A percentile compares a stretch with the other conserved stretches of the same genome.
These are phyloP conservation scores for Paramuricea clavata DNA, from an alignment of 92 coral and sea anemone species.

Conservation along the genomic window DNA sequence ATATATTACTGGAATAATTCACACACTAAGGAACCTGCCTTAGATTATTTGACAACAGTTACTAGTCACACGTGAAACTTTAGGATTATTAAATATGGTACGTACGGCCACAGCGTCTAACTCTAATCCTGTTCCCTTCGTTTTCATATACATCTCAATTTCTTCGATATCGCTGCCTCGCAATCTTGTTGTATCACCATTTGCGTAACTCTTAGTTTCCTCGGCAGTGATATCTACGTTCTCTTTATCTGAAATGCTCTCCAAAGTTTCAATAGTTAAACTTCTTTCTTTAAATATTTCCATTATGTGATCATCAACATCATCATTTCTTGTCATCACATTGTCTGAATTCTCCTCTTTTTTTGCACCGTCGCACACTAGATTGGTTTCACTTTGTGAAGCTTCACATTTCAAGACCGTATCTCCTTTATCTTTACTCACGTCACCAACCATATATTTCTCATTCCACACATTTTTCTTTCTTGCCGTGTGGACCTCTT, in stretches of 20 bases:
- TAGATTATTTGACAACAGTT: conserved; percentile 94
- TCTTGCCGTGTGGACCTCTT: neutral
- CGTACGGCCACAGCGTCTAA: conserved; percentile 25
- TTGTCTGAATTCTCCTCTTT: neutral
- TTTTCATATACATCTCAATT: conserved; percentile 37
- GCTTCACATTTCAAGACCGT: neutral
- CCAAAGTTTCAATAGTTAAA: conserved; percentile 5
- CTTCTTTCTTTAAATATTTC: neutral
- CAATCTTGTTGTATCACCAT: neutral
- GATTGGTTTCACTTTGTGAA: neutral
- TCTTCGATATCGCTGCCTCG: conserved; percentile 44
- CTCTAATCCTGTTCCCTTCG: conserved; percentile 31
- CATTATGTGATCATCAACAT: neutral
- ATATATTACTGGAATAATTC: neutral
- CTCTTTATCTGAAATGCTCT: conserved; percentile 23
- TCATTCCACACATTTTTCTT: neutral
- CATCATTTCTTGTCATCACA: neutral
- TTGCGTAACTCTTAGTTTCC: neutral
- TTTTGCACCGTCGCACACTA: neutral
- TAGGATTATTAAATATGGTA: conserved; percentile 32
- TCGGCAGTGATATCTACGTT: neutral
- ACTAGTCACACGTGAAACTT: conserved; percentile 76
- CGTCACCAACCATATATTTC: neutral
- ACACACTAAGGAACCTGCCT: neutral
- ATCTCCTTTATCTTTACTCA: neutral